Percentiles rank a stretch among this genome's conserved stretches.
Evolutionary conservation across 2,888 invertebrate species (phyloP).

Genomic region (Smittia sp.): DNA sequence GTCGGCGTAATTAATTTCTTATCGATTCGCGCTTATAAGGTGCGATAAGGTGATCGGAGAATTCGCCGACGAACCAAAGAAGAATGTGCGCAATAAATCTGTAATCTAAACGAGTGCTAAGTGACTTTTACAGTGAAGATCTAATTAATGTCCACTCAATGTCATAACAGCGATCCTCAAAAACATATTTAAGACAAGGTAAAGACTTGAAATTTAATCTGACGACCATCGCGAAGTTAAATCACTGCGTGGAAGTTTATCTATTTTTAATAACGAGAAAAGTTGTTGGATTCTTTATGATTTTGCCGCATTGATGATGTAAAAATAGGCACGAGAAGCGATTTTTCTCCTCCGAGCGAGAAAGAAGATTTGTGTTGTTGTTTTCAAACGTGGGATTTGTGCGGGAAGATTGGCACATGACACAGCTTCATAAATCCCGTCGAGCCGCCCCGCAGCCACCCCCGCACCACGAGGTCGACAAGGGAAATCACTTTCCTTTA

Average conservation of each 20-base stretch:
- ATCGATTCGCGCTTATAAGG: neutral
- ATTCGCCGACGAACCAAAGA: neutral
- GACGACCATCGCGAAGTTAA: too few relatives aligned
- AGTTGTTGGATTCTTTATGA: neutral
- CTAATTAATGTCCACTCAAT: neutral
- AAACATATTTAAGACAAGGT: too few relatives aligned
- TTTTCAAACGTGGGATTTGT: conserved; percentile 1
- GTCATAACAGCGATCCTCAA: neutral
- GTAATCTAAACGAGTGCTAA: neutral
- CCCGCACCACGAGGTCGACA: neutral
- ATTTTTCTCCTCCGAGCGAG: neutral
- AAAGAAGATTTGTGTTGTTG: conserved; percentile 18
- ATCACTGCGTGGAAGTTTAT: neutral
- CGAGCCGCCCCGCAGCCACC: too few relatives aligned
- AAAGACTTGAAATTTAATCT: too few relatives aligned
- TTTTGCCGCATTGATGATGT: conserved; percentile 15
- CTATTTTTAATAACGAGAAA: conserved; percentile 17
- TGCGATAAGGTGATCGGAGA: neutral
- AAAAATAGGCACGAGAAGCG: neutral
- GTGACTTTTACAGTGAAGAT: neutral
- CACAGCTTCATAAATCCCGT: neutral
- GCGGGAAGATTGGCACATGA: neutral
- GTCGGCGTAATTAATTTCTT: neutral
- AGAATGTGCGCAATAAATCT: neutral
- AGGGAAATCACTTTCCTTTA: conserved; percentile 4